A percentile compares a stretch with the other conserved stretches of the same genome.
These are phyloP conservation scores for Motacilla tschutschensis DNA, from an alignment of 2,113 vertebrate genomes.

Conservation along the genomic window DNA sequence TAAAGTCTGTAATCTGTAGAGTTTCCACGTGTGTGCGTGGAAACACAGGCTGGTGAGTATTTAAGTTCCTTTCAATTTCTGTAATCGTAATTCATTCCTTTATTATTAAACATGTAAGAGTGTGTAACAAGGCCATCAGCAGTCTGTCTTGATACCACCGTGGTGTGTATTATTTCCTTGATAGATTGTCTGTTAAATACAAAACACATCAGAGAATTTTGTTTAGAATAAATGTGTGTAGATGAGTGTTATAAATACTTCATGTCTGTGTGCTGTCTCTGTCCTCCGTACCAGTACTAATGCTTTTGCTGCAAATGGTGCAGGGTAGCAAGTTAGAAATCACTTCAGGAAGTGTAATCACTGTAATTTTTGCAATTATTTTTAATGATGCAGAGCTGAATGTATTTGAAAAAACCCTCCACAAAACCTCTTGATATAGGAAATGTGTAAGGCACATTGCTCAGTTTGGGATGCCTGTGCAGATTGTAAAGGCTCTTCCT, in stretches of 20 bases:
- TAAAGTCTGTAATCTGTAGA: neutral
- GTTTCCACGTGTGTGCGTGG: fast-evolving
- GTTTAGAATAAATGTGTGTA: neutral
- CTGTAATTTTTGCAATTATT: neutral
- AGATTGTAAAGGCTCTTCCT: neutral
- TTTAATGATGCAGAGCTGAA: neutral
- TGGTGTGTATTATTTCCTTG: neutral
- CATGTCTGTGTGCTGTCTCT: neutral
- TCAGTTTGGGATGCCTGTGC: neutral
- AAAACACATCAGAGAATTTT: neutral
- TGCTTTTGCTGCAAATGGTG: neutral
- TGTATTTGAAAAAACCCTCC: neutral
- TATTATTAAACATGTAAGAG: neutral
- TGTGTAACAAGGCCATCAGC: neutral
- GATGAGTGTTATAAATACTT: neutral
- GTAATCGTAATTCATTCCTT: neutral
- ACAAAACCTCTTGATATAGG: neutral
- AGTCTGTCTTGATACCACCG: neutral
- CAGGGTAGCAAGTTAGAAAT: neutral
- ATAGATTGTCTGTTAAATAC: neutral
- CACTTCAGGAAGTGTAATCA: neutral
- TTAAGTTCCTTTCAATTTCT: neutral
- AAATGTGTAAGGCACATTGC: neutral
- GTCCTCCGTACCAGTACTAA: neutral
- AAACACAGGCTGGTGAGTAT: fast-evolving